A percentile compares a stretch with the other conserved stretches of the same genome.
Conservation (phyloP, 2,113 vertebrate species). For the Ochotona curzoniae region DNA sequence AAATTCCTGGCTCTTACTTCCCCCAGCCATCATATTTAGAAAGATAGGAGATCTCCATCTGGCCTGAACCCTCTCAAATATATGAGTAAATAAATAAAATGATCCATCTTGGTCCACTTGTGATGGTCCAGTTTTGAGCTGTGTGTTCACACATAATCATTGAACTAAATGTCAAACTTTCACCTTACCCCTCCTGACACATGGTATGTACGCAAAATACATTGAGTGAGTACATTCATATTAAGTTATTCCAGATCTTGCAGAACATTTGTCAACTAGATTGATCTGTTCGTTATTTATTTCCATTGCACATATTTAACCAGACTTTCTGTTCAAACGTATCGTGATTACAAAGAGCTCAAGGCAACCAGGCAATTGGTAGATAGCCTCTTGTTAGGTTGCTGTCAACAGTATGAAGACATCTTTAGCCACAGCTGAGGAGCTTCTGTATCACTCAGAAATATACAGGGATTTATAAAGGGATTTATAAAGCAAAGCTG, state of each 20-base stretch:
- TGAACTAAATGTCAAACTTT: neutral
- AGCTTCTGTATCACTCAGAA: neutral
- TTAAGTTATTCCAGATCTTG: neutral
- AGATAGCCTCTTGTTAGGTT: neutral
- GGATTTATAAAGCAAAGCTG: neutral
- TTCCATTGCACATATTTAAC: neutral
- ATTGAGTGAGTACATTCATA: neutral
- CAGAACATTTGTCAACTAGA: neutral
- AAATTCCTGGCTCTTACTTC: no score
- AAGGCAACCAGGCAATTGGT: neutral
- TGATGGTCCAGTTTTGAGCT: neutral
- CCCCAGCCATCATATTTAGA: no score
- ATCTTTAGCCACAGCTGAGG: neutral
- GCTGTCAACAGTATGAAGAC: neutral
- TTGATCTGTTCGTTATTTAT: neutral
- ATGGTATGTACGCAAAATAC: neutral
- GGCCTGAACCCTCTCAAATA: no score
- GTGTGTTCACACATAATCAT: neutral
- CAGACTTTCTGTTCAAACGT: neutral
- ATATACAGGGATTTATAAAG: neutral
- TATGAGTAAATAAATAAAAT: neutral
- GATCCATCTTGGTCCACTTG: neutral
- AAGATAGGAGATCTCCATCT: no score
- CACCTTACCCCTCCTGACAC: neutral
- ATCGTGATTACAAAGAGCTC: neutral